phyloP scores from a whole-genome alignment of 2,888 invertebrate species.

The Coelinius sp. region DNA sequence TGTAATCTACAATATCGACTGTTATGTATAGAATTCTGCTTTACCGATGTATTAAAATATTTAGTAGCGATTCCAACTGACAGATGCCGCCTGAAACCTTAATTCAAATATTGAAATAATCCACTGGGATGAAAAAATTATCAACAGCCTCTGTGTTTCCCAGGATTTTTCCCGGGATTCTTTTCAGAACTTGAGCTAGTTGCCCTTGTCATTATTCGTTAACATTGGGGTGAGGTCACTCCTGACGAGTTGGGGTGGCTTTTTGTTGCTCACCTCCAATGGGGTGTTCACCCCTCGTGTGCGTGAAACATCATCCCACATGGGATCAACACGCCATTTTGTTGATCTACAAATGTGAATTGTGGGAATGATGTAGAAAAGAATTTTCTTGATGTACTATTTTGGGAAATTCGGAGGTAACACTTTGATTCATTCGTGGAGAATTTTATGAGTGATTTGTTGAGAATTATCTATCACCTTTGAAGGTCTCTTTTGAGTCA shows the following conservation, averaged over 20 bases:
- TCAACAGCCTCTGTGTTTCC: constrained; percentile 1
- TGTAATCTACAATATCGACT: no score
- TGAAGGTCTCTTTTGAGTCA: not conserved
- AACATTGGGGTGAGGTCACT: constrained; percentile 7
- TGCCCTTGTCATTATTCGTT: constrained; percentile 12
- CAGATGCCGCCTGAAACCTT: not conserved
- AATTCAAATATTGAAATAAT: not conserved
- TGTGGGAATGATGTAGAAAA: not conserved
- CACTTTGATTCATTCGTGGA: not conserved
- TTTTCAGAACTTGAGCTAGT: not conserved
- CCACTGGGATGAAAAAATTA: not conserved
- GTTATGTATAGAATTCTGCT: no score
- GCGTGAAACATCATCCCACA: constrained; percentile 30
- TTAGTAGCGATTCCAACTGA: no score
- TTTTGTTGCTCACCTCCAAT: constrained; percentile 20
- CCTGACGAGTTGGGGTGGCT: constrained; percentile 10
- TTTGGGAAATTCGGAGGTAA: not conserved
- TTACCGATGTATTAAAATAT: no score
- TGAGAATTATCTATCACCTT: not conserved
- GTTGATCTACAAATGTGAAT: constrained; percentile 30
- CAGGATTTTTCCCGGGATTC: constrained; percentile 18
- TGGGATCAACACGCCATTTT: constrained; percentile 45
- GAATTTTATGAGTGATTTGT: not conserved
- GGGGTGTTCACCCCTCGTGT: constrained; percentile 35
- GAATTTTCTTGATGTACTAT: not conserved